Base-by-base conservation (phyloP, 2,888 invertebrate genomes). In the Drosophila colorata region DNA sequence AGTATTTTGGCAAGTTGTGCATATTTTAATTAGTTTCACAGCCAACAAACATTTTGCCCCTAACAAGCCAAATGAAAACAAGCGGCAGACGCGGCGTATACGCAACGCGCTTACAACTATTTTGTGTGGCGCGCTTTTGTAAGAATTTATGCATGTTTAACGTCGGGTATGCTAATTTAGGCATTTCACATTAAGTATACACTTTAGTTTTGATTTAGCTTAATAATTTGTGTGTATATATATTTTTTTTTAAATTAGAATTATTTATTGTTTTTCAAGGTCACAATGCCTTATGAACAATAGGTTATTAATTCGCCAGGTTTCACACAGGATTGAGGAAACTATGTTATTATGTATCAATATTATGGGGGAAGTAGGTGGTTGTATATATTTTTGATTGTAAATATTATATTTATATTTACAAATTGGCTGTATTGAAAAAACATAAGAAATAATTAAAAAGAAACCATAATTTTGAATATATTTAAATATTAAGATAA, bases 11-110 rank as follows among this genome's bases (percentile, higher is more conserved):
- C 86, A 76, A 83, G 79, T 78, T 83, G 80, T 85, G 86, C 88
- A 83, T 79, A 88, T 88, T 88, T 83, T 85, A 83, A 83, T 83
- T 83, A 88, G 82, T 86, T 83, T 86, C 66, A 35, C 61, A 71
- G 67, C 35, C 65, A 68, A 67, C 55, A 61, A 40, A 63, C 40
- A 69, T 38, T 46, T 59, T 20, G 20, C 33, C 28, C n/a, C 1
- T 25, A 41, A 40, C 18, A 74, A 20, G 18, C 55, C 16, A 40
- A 48, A 44, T 37, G 41, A 53, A 56, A 37, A 43, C 47, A 14
- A 56, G 23, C 53, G 41, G 49, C 68, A 64, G 56, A 64, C 46
- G 13, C 37, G 69, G 65, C 71, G 71, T 67, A 83, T 83, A 68
- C 71, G 70, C 56, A 74, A 71, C 46, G 48, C n/a, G n/a, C 23